A percentile compares a stretch with the other conserved stretches of the same genome.
Conservation (phyloP, 2,888 invertebrate genomes). For the Chloroclystis v-ata region DNA sequence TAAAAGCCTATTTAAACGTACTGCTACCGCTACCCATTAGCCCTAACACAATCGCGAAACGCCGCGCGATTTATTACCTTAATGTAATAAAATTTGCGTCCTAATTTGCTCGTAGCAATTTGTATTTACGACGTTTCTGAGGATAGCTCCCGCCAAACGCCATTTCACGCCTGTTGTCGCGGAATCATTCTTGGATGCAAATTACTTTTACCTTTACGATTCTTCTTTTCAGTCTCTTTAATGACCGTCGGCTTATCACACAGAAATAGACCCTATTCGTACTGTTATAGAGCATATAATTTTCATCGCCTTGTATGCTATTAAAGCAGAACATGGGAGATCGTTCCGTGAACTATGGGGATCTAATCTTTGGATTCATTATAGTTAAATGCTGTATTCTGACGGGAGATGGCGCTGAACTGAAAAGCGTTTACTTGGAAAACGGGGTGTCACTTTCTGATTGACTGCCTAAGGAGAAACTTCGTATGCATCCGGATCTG, state of each 20-base stretch:
- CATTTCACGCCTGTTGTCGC: conserved; percentile 71
- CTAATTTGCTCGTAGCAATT: conserved; percentile 68
- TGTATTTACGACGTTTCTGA: conserved; percentile 57
- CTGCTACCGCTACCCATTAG: conserved; percentile 21
- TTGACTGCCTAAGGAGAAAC: too few species aligned
- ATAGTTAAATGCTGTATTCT: conserved; percentile 24
- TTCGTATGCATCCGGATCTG: too few species aligned
- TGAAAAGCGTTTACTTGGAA: conserved; percentile 1
- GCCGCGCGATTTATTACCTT: conserved; percentile 62
- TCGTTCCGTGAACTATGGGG: conserved; percentile 37
- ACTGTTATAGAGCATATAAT: neutral
- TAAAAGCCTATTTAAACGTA: neutral
- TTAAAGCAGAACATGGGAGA: conserved; percentile 30
- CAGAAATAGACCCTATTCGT: conserved; percentile 33
- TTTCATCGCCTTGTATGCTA: conserved; percentile 21
- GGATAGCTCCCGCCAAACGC: conserved; percentile 45
- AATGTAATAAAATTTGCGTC: conserved; percentile 68
- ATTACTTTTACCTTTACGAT: conserved; percentile 71
- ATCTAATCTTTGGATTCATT: conserved; percentile 29
- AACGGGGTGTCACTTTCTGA: neutral
- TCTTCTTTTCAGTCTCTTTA: conserved; percentile 43
- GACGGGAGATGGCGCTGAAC: conserved; percentile 1
- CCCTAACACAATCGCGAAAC: conserved; percentile 57
- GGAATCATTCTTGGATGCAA: conserved; percentile 55
- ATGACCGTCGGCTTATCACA: conserved; percentile 32